Evolutionary conservation across 2,888 invertebrate genomes (phyloP).

Genomic region (Orthosia cruda): DNA sequence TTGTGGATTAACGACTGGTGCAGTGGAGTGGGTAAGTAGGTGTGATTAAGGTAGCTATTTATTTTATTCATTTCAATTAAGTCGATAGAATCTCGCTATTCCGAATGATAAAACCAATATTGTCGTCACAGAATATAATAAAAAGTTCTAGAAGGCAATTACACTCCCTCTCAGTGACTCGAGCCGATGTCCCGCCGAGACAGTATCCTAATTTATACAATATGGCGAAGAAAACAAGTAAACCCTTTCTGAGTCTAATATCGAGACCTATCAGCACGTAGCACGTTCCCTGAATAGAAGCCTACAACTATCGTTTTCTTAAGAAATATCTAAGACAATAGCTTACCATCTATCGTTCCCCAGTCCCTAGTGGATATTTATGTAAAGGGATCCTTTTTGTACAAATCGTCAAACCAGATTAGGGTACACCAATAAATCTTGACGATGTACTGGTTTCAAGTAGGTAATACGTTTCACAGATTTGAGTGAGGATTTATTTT

Average conservation of each 20-base stretch:
- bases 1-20: conserved; percentile 13
- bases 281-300: conserved; percentile 26
- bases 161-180: neutral
- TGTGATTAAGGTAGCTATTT: neutral
- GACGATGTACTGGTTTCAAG: conserved; percentile 25
- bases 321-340: conserved; percentile 38
- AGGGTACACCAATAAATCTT: conserved; percentile 50
- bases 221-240: conserved; percentile 38
- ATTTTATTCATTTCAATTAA: neutral
- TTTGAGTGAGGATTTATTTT: conserved; percentile 13
- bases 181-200: no score
- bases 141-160: conserved; percentile 3
- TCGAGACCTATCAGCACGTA: conserved; percentile 34
- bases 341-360: conserved; percentile 20
- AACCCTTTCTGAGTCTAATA: conserved; percentile 44
- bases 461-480: conserved; percentile 20
- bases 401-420: conserved; percentile 52
- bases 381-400: conserved; percentile 48
- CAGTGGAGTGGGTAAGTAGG: neutral
- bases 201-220: conserved; percentile 34
- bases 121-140: neutral
- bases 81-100: neutral
- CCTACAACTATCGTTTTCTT: conserved; percentile 35
- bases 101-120: neutral
- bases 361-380: conserved; percentile 39